Evolutionary conservation across 2,113 vertebrate genomes (phyloP).

Genomic region (Sinocyclocheilus anophthalmus): DNA sequence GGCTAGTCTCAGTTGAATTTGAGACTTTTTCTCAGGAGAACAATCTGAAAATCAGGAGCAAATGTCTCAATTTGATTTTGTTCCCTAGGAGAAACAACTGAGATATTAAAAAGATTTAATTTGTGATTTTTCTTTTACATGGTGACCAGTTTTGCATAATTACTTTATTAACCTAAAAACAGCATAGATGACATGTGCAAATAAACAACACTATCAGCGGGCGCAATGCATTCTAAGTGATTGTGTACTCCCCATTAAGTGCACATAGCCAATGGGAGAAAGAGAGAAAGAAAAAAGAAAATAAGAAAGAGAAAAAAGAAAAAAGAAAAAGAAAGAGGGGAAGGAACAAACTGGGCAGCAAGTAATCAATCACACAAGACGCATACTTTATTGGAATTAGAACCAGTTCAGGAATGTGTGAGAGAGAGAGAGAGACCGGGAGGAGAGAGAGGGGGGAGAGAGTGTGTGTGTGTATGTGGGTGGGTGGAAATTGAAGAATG

Average conservation of each 20-base stretch:
- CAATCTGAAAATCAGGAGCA: neutral
- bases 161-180: neutral
- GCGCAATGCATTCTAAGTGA: neutral
- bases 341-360: constrained; percentile 52
- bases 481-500: constrained; percentile 74
- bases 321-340: neutral
- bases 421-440: neutral
- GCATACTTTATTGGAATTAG: constrained; percentile 72
- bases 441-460: neutral
- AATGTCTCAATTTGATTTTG: neutral
- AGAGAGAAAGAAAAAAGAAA: neutral
- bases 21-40: too few species aligned
- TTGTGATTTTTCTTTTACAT: neutral
- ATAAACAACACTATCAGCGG: neutral
- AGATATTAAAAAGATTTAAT: neutral
- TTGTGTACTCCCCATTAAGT: neutral
- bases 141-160: neutral
- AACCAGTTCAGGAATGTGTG: constrained; percentile 31
- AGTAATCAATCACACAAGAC: constrained; percentile 69
- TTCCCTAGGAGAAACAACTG: neutral
- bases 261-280: neutral
- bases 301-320: too few species aligned
- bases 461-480: constrained; percentile 49
- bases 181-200: neutral
- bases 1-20: too few species aligned